Percentiles rank a stretch among this genome's conserved stretches.
Conservation (phyloP, 2,113 vertebrate species). For the Aleadryas rufinucha region DNA sequence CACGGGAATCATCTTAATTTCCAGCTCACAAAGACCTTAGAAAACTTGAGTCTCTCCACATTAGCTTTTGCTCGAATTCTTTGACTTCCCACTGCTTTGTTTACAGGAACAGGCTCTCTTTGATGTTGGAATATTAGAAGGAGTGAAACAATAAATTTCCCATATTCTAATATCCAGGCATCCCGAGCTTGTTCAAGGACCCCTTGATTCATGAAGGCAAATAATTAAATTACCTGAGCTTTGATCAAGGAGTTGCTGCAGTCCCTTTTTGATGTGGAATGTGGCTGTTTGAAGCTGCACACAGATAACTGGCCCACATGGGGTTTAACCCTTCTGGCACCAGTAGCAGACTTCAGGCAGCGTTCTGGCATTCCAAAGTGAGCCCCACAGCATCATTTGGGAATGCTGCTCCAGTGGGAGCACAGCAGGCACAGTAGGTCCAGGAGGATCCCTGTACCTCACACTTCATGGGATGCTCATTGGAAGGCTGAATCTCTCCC, state of each 20-base stretch:
- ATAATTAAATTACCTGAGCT: slow-evolving; percentile 67
- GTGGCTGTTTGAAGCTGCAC: slow-evolving; percentile 25
- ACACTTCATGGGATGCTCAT: neutral
- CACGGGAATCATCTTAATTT: neutral
- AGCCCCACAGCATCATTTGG: neutral
- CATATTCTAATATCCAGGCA: slow-evolving; percentile 37
- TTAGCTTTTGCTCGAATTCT: neutral
- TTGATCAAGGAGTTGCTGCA: slow-evolving; percentile 37
- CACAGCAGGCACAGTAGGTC: neutral
- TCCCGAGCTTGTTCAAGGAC: slow-evolving; percentile 19
- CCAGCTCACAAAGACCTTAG: neutral
- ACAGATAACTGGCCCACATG: neutral
- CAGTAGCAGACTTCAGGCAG: neutral
- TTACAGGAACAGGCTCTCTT: slow-evolving; percentile 12
- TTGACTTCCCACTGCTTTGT: slow-evolving; percentile 12
- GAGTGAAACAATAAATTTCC: slow-evolving; percentile 59
- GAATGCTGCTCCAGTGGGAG: neutral
- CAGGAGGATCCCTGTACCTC: neutral
- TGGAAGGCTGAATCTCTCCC: neutral
- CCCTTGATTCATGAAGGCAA: slow-evolving; percentile 42
- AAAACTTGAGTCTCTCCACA: neutral
- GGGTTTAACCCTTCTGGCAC: slow-evolving; percentile 6
- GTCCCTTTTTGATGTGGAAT: slow-evolving; percentile 26
- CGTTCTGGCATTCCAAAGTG: neutral
- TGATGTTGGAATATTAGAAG: slow-evolving; percentile 36